Base-by-base conservation (phyloP, 1,140 invertebrate genomes). In the Myzus persicae region DNA sequence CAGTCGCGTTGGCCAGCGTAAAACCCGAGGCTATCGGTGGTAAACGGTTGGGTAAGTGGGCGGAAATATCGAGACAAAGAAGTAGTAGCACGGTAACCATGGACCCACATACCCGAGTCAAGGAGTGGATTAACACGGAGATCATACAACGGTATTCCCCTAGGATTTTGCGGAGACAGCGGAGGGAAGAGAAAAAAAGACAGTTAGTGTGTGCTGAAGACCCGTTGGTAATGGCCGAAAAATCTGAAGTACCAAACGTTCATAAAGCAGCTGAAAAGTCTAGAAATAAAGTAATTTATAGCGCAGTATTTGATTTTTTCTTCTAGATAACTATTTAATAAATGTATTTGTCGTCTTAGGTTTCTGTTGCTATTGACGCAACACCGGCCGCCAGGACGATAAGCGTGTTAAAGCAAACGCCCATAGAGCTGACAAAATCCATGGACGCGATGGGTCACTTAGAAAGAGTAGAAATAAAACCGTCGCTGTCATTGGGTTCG, bases 101-200 rank as follows among this genome's bases (percentile, higher is more conserved):
- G 93, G 97, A 98, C 94, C 97, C 97, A 0, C 97, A 98, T 94
- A 97, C 97, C 24, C 98, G 98, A 96, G 97, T 98, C 6, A 96
- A 96, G 93, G 97, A 98, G 93, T 98, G 97, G 97, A 98, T 98
- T 94, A 96, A 97, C 6, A 96, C 97, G 2, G 94, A 94, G 44
- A 94, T 97, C 87, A 96, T 97, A 94, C 96, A 97, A 94, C 96
- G 95, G 95, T 97, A 96, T 94, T 97, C 97, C 36, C 97, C 97
- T 6, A 96, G 95, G 93, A 96, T 96, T 94, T 94, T 97, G 38
- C 54, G 88, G 1, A 67, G 93, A 26, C 85, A 90, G 2, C 88
- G 54, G 6, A 90, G 76, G 26, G 93, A 93, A 20, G 89, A 93
- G 38, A 93, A 91, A 81, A 93, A 91, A 93, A 91, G 76, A 7